These are phyloP conservation scores for Drosophila azteca DNA, from an alignment of 1,140 invertebrate species.

Conservation along the genomic window DNA sequence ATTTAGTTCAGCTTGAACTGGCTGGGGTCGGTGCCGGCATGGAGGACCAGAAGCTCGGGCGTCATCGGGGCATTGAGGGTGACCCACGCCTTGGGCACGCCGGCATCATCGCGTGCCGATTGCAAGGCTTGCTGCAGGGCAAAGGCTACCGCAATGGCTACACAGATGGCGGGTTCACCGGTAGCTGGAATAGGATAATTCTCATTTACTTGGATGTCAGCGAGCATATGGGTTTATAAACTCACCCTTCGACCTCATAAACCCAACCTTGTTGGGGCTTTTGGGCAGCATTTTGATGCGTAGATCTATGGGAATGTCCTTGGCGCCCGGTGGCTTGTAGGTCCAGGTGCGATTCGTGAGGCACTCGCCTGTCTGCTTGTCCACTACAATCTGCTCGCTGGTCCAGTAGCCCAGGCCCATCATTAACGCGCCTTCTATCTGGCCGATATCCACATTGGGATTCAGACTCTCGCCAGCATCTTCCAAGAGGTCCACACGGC, in stretches of 20 bases:
- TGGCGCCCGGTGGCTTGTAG: slow-evolving; percentile 91
- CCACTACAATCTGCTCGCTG: slow-evolving; percentile 88
- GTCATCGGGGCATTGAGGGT: slow-evolving; percentile 85
- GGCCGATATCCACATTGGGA: slow-evolving; percentile 92
- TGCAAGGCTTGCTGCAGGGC: slow-evolving; percentile 90
- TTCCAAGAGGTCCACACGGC: slow-evolving; percentile 89
- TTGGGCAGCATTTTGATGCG: slow-evolving; percentile 90
- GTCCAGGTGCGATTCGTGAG: slow-evolving; percentile 91
- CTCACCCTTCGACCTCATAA: slow-evolving; percentile 92
- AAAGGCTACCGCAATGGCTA: slow-evolving; percentile 87
- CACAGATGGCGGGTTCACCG: slow-evolving; percentile 91
- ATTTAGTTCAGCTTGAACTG: slow-evolving; percentile 66
- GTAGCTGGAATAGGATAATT: slow-evolving; percentile 84
- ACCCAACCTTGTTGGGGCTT: slow-evolving; percentile 88
- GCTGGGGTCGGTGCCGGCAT: slow-evolving; percentile 68
- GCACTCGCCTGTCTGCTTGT: slow-evolving; percentile 88
- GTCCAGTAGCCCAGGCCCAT: slow-evolving; percentile 94
- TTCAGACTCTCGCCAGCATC: slow-evolving; percentile 90
- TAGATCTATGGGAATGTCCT: slow-evolving; percentile 93
- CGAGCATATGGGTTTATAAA: background rate
- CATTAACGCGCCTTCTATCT: slow-evolving; percentile 91
- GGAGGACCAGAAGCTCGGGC: slow-evolving; percentile 82
- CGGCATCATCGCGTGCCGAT: slow-evolving; percentile 87
- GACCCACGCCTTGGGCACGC: slow-evolving; percentile 84
- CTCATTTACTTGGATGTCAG: background rate